A percentile compares a stretch with the other conserved stretches of the same genome.
phyloP scores from a whole-genome alignment of 2,888 invertebrate genomes.

The Bruchidius siliquastri region DNA sequence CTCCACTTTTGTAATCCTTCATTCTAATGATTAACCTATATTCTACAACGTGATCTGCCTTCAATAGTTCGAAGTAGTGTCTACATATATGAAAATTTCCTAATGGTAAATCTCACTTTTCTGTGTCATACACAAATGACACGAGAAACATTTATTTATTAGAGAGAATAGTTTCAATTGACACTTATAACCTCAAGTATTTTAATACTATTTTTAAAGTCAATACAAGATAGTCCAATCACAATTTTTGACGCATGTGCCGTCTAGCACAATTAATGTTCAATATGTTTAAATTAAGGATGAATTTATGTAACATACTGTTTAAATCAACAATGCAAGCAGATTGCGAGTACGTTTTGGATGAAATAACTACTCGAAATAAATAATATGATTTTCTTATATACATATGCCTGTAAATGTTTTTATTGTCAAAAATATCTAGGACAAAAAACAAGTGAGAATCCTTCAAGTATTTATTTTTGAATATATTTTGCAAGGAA shows the following conservation, averaged over 20 bases:
- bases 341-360: too few species aligned
- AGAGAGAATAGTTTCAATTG: slow-evolving; percentile 41
- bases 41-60: slow-evolving; percentile 30
- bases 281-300: background rate
- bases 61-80: background rate
- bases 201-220: slow-evolving; percentile 32
- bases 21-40: slow-evolving; percentile 24
- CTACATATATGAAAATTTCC: slow-evolving; percentile 38
- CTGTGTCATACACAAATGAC: slow-evolving; percentile 44
- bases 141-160: slow-evolving; percentile 31
- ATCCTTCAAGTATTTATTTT: too few species aligned
- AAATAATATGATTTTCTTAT: too few species aligned
- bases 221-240: slow-evolving; percentile 15
- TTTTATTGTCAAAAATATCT: too few species aligned
- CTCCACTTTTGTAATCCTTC: background rate
- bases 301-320: background rate
- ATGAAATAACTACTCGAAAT: too few species aligned
- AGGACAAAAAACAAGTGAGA: too few species aligned
- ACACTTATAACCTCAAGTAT: slow-evolving; percentile 40
- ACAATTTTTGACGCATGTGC: slow-evolving; percentile 1
- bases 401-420: too few species aligned
- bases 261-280: background rate
- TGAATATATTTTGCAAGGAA: too few species aligned
- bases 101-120: slow-evolving; percentile 54
- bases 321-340: background rate